Conservation (phyloP, 2,888 invertebrate genomes). For the Dinocampus coccinellae region DNA sequence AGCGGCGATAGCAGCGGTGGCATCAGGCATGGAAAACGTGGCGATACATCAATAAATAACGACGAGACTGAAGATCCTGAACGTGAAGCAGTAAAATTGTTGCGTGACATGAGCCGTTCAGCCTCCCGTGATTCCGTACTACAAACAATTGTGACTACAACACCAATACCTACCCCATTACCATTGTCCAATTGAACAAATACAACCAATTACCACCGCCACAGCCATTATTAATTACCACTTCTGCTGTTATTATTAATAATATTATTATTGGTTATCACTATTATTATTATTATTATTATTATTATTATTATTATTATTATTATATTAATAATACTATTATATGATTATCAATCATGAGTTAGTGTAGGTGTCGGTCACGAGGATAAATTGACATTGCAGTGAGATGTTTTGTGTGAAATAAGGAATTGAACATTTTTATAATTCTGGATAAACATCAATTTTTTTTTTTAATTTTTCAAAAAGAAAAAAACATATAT, state of each 20-base stretch:
- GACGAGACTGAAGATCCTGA: constrained; percentile 46
- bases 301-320: constrained; percentile 28
- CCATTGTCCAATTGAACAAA: constrained; percentile 60
- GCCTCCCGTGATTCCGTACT: constrained; percentile 76
- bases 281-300: constrained; percentile 43
- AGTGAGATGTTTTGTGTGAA: not conserved
- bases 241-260: constrained; percentile 51
- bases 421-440: not conserved
- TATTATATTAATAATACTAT: constrained; percentile 10
- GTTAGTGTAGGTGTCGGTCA: constrained; percentile 21
- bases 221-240: constrained; percentile 41
- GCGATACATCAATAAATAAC: constrained; percentile 9
- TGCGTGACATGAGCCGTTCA: constrained; percentile 76
- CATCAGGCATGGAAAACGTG: constrained; percentile 39
- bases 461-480: not conserved
- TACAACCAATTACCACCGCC: constrained; percentile 15
- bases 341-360: constrained; percentile 27
- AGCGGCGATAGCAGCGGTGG: constrained; percentile 36
- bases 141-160: constrained; percentile 64
- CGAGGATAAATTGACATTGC: constrained; percentile 15
- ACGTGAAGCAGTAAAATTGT: constrained; percentile 75
- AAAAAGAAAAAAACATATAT: not conserved
- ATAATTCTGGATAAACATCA: too few relatives aligned
- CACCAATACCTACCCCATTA: constrained; percentile 59
- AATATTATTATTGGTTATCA: constrained; percentile 54